phyloP scores from a whole-genome alignment of 1,140 invertebrate species.

The Diuraphis noxia region DNA sequence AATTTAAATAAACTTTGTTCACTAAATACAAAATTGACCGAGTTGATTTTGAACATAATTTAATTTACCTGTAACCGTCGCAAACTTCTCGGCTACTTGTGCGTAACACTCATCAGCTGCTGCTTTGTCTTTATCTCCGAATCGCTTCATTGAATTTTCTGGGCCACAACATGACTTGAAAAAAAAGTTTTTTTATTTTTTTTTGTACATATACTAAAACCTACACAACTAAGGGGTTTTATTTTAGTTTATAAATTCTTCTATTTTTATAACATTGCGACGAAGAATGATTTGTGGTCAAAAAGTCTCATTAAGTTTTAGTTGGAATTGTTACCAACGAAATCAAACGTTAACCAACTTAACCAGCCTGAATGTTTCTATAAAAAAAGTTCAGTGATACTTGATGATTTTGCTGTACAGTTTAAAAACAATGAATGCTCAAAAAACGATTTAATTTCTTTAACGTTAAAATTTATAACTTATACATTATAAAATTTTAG shows the following conservation, averaged over 20 bases:
- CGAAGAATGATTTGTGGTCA: background rate
- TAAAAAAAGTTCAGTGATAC: background rate
- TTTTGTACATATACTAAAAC: background rate
- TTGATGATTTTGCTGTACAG: background rate
- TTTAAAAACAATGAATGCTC: no score
- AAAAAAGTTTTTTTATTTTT: background rate
- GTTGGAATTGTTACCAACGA: background rate
- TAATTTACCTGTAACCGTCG: conserved; percentile 52
- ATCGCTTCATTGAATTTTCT: conserved; percentile 53
- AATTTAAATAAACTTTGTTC: background rate
- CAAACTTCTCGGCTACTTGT: conserved; percentile 53
- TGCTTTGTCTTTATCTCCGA: conserved; percentile 54
- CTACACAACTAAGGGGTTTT: background rate
- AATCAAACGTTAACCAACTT: background rate
- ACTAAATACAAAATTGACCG: background rate
- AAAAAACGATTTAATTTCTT: background rate
- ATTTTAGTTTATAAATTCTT: background rate
- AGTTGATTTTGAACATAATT: background rate
- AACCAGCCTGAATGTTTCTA: background rate
- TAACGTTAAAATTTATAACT: no score
- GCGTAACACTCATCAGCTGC: conserved; percentile 52
- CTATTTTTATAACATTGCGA: background rate
- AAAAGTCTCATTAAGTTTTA: background rate
- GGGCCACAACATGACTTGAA: conserved; percentile 55
- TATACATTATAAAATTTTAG: no score